Evolutionary conservation across 2,888 invertebrate genomes (phyloP), one percentile per base, ranked within the genome.

Genomic region (Macrophya alboannulata): DNA sequence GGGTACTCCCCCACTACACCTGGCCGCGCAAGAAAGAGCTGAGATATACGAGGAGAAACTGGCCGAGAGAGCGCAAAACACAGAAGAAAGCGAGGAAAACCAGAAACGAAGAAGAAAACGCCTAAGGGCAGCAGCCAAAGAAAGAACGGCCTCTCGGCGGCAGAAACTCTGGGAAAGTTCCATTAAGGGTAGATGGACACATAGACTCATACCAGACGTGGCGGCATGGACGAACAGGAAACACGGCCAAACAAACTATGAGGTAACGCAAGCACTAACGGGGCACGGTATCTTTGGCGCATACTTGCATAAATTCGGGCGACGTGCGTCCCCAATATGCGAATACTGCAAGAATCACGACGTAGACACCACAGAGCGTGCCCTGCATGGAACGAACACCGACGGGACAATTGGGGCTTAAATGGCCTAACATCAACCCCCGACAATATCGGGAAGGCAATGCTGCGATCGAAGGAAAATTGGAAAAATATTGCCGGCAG

Each of bases 181-280:
- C 4, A 59, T 4, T 0, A 86, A 76, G 62, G 87, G 88, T 9
- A n/a, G 79, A 12, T 87, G 86, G 88, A 87, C 87, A n/a, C 0
- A 77, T 21, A 40, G 17, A 15, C 65, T 87, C 3, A 87, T 88
- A 9, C 86, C 84, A n/a, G 25, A 84, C 31, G 43, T 87, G 12
- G 15, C 17, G 3, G 10, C 68, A 12, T 87, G 87, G 88, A 17
- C 85, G 8, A 17, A 79, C 51, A 48, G 88, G 6, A 77, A 12
- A 12, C 25, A 65, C 31, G 72, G 72, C 4, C 40, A 72, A 10
- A 43, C n/a, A 5, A 17, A 8, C 12, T 72, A 72, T 17, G 4
- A 40, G 0, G 2, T 72, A 43, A 72, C 40, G n/a, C 72, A 72
- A n/a, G 72, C 15, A 0, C 72, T 72, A 0, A 72, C 17, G 4